Evolutionary conservation across 2,797 vertebrate genomes (phyloP).

Genomic region (Arvicola amphibius): DNA sequence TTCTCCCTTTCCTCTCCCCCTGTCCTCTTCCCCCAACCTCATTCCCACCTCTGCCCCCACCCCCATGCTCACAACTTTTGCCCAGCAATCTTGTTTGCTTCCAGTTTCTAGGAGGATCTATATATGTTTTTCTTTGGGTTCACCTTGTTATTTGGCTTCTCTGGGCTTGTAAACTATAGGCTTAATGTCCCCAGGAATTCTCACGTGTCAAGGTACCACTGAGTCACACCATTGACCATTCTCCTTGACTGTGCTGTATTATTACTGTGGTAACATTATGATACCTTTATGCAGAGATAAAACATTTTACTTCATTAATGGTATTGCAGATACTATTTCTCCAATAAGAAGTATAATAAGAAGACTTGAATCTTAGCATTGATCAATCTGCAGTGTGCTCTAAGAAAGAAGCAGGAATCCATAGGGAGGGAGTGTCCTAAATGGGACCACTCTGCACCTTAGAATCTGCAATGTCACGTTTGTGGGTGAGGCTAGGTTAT

Average conservation of each 20-base stretch:
- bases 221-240: fast-evolving
- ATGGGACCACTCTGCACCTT: background rate
- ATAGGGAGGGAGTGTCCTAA: background rate
- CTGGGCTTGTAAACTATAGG: too few species aligned
- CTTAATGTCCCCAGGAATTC: background rate
- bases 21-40: too few species aligned
- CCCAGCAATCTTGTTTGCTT: too few species aligned
- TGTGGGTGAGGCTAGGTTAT: background rate
- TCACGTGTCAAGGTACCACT: background rate
- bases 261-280: background rate
- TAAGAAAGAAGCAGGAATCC: background rate
- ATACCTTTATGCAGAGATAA: background rate
- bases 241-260: background rate
- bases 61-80: too few species aligned
- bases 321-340: background rate
- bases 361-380: background rate
- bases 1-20: too few species aligned
- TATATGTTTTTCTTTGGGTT: too few species aligned
- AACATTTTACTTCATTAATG: background rate
- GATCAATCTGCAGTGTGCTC: background rate
- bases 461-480: background rate
- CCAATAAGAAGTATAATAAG: background rate
- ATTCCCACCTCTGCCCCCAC: too few species aligned
- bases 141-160: too few species aligned
- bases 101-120: too few species aligned